Evolutionary conservation across 1,140 invertebrate genomes (phyloP), one percentile per base, ranked within the genome.

Genomic region (Bombus turneri): DNA sequence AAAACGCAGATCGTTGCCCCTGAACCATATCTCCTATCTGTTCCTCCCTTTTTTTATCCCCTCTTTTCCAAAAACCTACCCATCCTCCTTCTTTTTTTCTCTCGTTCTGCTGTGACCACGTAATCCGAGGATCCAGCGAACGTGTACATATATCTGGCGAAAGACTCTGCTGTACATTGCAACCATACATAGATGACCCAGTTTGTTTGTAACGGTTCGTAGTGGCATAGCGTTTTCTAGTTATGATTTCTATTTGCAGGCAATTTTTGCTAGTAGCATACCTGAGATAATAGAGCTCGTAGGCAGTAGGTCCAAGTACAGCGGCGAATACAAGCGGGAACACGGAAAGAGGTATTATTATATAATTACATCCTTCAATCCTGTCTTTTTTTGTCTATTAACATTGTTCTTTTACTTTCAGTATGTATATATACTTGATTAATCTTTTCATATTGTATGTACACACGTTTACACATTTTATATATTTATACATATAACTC

Each of bases 201-300:
- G 90, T 91, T 93, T 81, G 80, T 68, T 88, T 78, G 75, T 34
- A 86, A 90, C 80, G 90, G 86, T 87, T 69, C 83, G 88, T 92
- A 93, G 90, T 91, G 83, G 92, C 91, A 91, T 91, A 91, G 88
- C 90, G 78, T 93, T 93, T 91, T 93, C 91, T 90, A 94, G 90
- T 90, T 93, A 91, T 93, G 91, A 92, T 94, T 93, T 93, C 90
- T 93, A 95, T 96, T 98, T 98, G 95, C 98, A 98, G 98, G 98
- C 98, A 96, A 98, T 98, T 96, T 98, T 98, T 98, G 98, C 98
- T 96, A 99, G 98, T 98, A 99, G 98, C 97, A 99, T 99, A 96
- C 98, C 98, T 95, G 98, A 99, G 97, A 99, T 99, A 96, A 98
- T 99, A 97, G 98, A 99, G 96, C 98, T 99, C 96, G 98, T 99